Percentiles rank a stretch among this genome's conserved stretches.
Conservation (phyloP, 2,888 invertebrate species). For the Archips xylosteana region DNA sequence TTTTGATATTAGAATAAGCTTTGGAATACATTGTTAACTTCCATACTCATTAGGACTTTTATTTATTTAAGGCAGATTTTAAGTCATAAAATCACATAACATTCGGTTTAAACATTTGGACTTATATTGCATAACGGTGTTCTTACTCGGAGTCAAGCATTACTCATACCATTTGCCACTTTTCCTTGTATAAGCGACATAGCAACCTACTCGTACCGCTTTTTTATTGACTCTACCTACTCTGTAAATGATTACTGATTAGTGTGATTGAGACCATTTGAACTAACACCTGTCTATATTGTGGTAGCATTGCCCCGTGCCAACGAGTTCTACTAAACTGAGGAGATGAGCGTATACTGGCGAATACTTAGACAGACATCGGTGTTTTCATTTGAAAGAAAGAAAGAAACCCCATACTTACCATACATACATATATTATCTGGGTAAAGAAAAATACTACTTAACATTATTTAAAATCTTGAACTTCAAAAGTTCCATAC, state of each 20-base stretch:
- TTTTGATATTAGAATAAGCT: too few species aligned
- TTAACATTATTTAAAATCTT: too few species aligned
- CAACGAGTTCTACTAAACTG: not conserved
- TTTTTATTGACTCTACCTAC: not conserved
- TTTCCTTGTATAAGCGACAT: constrained; percentile 14
- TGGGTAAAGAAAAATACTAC: too few species aligned
- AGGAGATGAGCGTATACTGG: not conserved
- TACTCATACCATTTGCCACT: not conserved
- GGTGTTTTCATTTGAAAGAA: not conserved
- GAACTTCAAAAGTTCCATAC: too few species aligned
- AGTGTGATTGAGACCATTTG: not conserved
- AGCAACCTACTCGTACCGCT: not conserved
- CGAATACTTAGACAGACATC: too few species aligned
- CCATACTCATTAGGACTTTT: too few species aligned
- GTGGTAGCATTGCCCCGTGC: not conserved
- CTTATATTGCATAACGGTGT: not conserved
- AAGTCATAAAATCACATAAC: not conserved
- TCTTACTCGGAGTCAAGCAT: not conserved
- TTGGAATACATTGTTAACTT: too few species aligned
- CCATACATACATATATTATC: too few species aligned
- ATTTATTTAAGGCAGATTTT: not conserved
- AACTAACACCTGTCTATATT: not conserved
- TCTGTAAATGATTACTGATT: not conserved
- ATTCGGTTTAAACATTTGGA: not conserved
- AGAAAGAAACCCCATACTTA: not conserved